Base-by-base conservation (phyloP, 2,113 vertebrate genomes). In the Sylvietta virens region DNA sequence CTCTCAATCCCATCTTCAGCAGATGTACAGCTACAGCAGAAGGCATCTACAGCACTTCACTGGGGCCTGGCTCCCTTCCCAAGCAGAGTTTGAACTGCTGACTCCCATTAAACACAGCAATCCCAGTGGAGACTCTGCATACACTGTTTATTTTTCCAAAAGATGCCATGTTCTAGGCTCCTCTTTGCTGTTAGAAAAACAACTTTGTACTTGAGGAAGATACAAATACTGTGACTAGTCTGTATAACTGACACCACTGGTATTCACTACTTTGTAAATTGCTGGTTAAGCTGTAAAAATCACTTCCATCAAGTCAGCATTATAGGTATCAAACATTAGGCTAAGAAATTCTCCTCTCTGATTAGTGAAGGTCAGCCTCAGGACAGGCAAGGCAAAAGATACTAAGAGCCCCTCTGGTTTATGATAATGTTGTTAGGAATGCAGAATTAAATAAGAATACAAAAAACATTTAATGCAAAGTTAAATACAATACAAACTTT, bases 401-500 rank as follows among this genome's bases (percentile, higher is more conserved):
- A 51, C 2, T 30, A 77, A 56, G 4, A 66, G 11, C 3, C 23
- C 14, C 45, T 45, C 16, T 47, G 22, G 22, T 72, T 72, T 62
- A 73, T 1, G 13, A 6, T 9, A 69, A 42, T 1, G 2, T 54
- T 40, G 30, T 64, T 47, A 60, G 8, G 33, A 92, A 82, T 15
- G 30, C 13, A 81, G 54, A 90, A 86, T 65, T 45, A 77, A 69
- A 27, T 51, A 86, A 92, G 80, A 92, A 54, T 37, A 94, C 78
- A 96, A 67, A 96, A 84, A 92, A 57, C 94, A 93, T 90, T 94
- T 90, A 94, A 93, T 98, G 97, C 96, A 97, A 98, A 98, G 95
- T 98, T 97, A 98, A 98, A 98, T 98, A 98, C 98, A 98, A 97
- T 98, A 98, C 97, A 98, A 98, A 98, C 97, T 98, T 98, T 98